These are phyloP conservation scores for Lacanobia wlatinum DNA, from an alignment of 2,888 invertebrate species.

Conservation along the genomic window DNA sequence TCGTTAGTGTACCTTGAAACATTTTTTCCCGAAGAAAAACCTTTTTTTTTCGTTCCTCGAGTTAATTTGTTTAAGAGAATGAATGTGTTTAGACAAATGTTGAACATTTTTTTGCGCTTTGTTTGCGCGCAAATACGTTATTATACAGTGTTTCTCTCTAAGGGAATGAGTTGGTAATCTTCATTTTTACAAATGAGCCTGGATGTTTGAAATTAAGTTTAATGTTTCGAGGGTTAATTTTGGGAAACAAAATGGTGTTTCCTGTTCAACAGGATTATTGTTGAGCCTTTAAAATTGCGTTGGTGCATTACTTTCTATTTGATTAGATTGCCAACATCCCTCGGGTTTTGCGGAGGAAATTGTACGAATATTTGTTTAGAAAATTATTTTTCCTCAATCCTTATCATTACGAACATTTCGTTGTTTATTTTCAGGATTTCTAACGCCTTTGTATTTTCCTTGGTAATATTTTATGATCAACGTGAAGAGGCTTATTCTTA, in stretches of 20 bases:
- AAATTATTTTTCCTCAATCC: slow-evolving; percentile 25
- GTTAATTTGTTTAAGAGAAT: slow-evolving; percentile 82
- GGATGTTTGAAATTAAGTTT: slow-evolving; percentile 64
- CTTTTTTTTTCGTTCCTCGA: slow-evolving; percentile 69
- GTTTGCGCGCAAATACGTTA: slow-evolving; percentile 72
- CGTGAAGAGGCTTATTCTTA: background rate
- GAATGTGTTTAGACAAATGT: slow-evolving; percentile 78
- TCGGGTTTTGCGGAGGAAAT: slow-evolving; percentile 24
- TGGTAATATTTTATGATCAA: background rate
- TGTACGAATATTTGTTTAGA: slow-evolving; percentile 33
- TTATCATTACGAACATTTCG: slow-evolving; percentile 18
- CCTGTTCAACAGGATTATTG: slow-evolving; percentile 46
- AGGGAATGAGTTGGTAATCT: slow-evolving; percentile 64
- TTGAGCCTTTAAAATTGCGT: slow-evolving; percentile 47
- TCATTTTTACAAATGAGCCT: slow-evolving; percentile 60
- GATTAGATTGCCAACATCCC: slow-evolving; percentile 47
- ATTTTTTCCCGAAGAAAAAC: slow-evolving; percentile 59
- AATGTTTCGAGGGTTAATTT: slow-evolving; percentile 57
- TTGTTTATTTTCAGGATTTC: slow-evolving; percentile 17
- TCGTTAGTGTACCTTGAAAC: slow-evolving; percentile 72
- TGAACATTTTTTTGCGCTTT: slow-evolving; percentile 71
- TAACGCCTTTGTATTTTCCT: slow-evolving; percentile 19
- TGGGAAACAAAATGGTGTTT: slow-evolving; percentile 52
- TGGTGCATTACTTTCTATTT: slow-evolving; percentile 56
- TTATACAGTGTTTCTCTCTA: slow-evolving; percentile 62